Conservation (phyloP, 2,113 vertebrate species). For the Poicephalus meyeri region DNA sequence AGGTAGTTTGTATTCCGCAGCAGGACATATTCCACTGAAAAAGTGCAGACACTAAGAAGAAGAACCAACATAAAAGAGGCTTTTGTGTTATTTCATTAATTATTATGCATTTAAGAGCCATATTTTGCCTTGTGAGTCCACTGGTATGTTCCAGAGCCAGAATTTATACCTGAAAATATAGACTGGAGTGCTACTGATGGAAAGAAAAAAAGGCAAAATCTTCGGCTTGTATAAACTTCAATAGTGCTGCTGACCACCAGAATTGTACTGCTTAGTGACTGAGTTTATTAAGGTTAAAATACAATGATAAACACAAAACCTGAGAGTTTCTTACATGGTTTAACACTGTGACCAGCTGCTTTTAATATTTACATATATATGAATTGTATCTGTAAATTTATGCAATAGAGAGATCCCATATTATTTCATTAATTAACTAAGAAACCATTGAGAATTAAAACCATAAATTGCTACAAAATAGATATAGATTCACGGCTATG, state of each 20-base stretch:
- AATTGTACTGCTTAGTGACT: neutral
- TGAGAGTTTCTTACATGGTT: neutral
- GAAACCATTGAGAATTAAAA: neutral
- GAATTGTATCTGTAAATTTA: neutral
- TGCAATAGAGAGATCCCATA: too few species aligned
- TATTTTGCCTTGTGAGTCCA: neutral
- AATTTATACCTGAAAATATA: neutral
- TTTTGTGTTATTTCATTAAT: neutral
- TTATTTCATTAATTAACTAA: neutral
- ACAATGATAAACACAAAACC: neutral
- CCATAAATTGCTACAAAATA: neutral
- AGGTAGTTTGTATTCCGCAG: neutral
- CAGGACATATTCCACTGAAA: neutral
- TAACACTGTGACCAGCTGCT: neutral
- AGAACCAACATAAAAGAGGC: neutral
- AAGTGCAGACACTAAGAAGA: neutral
- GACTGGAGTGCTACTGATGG: neutral
- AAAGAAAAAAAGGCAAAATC: neutral
- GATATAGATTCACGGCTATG: neutral
- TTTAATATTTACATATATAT: neutral
- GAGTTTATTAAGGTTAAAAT: neutral
- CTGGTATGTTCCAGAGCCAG: fast-evolving
- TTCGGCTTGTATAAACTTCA: neutral
- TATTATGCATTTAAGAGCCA: neutral
- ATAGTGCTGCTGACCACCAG: neutral